Evolutionary conservation across 2,888 invertebrate species (phyloP), one percentile per base, ranked within the genome.

Genomic region (Macrophya alboannulata): DNA sequence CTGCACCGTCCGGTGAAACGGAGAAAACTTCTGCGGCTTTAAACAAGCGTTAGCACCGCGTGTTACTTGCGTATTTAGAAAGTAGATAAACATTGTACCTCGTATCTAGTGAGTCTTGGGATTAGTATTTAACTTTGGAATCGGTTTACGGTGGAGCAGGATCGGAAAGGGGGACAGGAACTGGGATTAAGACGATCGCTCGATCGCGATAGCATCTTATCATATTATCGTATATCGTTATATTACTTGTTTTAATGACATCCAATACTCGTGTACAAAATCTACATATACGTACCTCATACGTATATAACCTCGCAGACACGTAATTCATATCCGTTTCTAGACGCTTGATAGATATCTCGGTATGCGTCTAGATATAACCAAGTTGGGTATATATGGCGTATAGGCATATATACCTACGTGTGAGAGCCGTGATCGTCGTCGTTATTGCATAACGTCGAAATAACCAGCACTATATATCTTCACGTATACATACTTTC

Each of bases 61-160:
- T 81, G 81, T 81, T 81, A 81, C 81, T 81, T 43, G 62, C 55
- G 37, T 81, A 51, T 81, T 81, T 81, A 81, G 81, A 81, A 81
- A 81, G 81, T 81, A 81, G 81, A 81, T 81, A 81, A 81, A 81
- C 62, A 81, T 81, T 62, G 81, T 43, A 81, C n/a, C 62, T 21
- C 15, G 68, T 37, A 37, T 68, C 17, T 68, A 15, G 17, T 37
- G 1, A 8, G 37, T 37, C 12, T 68, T 17, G 15, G 12, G 37
- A 62, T 68, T 37, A 68, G 12, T 68, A 68, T 68, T 37, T 12
- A 68, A 37, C 37, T 15, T 37, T 37, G 0, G 68, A 37, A 15
- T 68, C 25, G 25, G 12, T 25, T 10, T 4, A 3, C 31, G 31
- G 1, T 6, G 5, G 5, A 55, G 31, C 72, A 1, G 45, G n/a